Conservation (phyloP, 2,888 invertebrate species). For the Standfussiana lucernea region DNA sequence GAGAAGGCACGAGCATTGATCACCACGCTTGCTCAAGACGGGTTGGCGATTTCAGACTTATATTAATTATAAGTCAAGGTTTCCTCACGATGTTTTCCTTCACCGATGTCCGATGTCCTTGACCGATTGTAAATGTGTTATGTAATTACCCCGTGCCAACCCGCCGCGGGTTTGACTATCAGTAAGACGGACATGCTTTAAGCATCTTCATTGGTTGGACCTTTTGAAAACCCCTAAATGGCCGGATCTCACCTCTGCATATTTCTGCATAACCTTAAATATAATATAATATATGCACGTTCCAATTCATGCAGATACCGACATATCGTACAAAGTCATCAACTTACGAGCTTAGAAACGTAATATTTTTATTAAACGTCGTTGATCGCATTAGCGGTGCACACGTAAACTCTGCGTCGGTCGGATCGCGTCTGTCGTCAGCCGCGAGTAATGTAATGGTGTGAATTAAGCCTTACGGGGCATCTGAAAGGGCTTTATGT, state of each 20-base stretch:
- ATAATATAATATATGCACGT: no score
- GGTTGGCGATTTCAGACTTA: no score
- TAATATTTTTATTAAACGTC: constrained; percentile 49
- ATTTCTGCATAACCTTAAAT: not conserved
- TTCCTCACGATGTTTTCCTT: no score
- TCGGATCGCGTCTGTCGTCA: constrained; percentile 62
- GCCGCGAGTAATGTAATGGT: constrained; percentile 51
- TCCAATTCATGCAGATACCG: constrained; percentile 19
- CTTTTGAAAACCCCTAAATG: not conserved
- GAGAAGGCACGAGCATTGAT: no score
- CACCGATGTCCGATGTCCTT: no score
- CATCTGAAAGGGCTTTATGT: constrained; percentile 35
- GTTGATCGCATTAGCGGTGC: constrained; percentile 43
- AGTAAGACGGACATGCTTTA: not conserved
- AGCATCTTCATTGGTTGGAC: not conserved
- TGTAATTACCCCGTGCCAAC: not conserved
- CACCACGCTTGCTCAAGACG: no score
- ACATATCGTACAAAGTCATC: constrained; percentile 16
- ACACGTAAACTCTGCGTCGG: constrained; percentile 39
- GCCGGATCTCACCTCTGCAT: not conserved
- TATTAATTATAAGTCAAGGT: no score
- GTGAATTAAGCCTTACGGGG: constrained; percentile 54
- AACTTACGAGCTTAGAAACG: constrained; percentile 26
- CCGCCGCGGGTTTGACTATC: not conserved
- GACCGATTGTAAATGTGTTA: not conserved